phyloP scores from a whole-genome alignment of 2,797 vertebrate genomes.

The Pseudochromis fuscus region DNA sequence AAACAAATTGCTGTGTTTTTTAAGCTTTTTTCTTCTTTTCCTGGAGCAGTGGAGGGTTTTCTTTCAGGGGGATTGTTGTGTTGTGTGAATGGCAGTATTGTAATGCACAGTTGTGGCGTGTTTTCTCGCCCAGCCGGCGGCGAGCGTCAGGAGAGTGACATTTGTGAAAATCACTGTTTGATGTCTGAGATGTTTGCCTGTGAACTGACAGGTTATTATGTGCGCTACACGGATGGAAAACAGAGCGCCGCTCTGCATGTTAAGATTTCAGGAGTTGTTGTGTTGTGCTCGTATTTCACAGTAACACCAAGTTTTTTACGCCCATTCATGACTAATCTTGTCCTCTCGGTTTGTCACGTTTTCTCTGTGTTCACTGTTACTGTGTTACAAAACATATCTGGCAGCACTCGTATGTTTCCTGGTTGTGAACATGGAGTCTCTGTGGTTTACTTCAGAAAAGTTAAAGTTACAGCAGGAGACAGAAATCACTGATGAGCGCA shows the following conservation, averaged over 20 bases:
- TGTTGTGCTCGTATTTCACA: constrained; percentile 12
- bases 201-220: constrained; percentile 42
- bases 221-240: constrained; percentile 1
- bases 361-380: too few species aligned
- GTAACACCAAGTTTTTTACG: background rate
- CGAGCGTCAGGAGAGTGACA: background rate
- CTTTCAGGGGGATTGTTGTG: background rate
- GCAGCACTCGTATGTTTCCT: too few species aligned
- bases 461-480: too few species aligned
- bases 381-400: too few species aligned
- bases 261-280: constrained; percentile 10
- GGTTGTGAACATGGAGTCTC: too few species aligned
- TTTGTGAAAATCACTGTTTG: constrained; percentile 36
- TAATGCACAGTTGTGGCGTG: constrained; percentile 20
- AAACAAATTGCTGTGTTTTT: constrained; percentile 1
- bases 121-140: constrained; percentile 16
- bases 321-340: background rate
- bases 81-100: constrained; percentile 17
- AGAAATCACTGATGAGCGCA: too few species aligned
- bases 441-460: too few species aligned
- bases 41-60: background rate
- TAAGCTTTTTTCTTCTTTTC: background rate
- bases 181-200: constrained; percentile 31
- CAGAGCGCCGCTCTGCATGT: background rate
- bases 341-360: background rate